Conservation (phyloP, 2,888 invertebrate species). For the Eupithecia subumbrata region DNA sequence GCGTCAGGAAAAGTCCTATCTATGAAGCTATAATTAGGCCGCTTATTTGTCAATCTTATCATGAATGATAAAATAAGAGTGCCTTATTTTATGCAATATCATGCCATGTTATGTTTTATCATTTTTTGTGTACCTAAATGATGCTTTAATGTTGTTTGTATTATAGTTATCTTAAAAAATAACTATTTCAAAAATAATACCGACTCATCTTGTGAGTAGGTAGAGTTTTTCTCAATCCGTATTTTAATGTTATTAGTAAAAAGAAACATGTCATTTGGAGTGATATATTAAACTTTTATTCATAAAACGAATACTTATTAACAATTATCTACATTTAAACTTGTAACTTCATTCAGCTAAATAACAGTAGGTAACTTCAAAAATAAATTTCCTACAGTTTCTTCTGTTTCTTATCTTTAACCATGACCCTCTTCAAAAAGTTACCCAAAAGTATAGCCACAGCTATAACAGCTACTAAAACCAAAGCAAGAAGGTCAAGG, state of each 20-base stretch:
- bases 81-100: not conserved
- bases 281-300: not conserved
- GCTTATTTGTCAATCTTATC: not conserved
- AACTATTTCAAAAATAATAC: no score
- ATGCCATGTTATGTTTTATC: not conserved
- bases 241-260: no score
- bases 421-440: conserved; percentile 17
- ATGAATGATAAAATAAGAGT: not conserved
- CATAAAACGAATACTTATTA: not conserved
- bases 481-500: conserved; percentile 43
- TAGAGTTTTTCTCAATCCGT: no score
- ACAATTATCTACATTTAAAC: not conserved
- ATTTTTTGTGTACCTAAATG: not conserved
- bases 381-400: conserved; percentile 5
- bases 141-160: no score
- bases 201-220: no score
- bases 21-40: no score
- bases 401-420: conserved; percentile 30
- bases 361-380: not conserved
- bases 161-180: no score
- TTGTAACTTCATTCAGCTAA: not conserved
- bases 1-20: no score
- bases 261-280: no score
- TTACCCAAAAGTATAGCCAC: conserved; percentile 16
- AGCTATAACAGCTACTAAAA: conserved; percentile 24